These are phyloP conservation scores for Cynopterus sphinx DNA, from an alignment of 2,797 vertebrate genomes.

Conservation along the genomic window DNA sequence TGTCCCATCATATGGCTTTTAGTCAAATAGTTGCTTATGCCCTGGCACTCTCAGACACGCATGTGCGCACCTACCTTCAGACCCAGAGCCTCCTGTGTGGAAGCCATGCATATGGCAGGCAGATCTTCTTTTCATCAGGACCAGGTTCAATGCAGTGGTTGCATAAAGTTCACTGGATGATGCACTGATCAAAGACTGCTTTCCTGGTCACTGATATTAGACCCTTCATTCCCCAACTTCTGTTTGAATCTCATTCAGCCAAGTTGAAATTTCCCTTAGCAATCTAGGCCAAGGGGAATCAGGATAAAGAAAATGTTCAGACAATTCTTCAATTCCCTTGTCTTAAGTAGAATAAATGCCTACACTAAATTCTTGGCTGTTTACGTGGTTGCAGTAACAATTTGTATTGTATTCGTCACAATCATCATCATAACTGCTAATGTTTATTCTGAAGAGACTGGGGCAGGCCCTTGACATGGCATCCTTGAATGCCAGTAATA, in stretches of 20 bases:
- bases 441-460: not conserved
- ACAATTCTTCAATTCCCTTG: not conserved
- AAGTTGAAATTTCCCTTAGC: slow-evolving; percentile 26
- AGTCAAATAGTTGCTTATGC: slow-evolving; percentile 14
- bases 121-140: slow-evolving; percentile 45
- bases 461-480: not conserved
- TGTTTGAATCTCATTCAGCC: not conserved
- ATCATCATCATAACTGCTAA: not conserved
- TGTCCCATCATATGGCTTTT: not conserved
- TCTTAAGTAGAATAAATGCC: not conserved
- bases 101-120: slow-evolving; percentile 24
- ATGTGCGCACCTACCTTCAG: slow-evolving; percentile 5
- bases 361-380: not conserved
- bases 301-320: not conserved
- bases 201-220: slow-evolving; percentile 19
- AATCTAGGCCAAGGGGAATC: not conserved
- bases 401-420: not conserved
- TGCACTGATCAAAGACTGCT: not conserved
- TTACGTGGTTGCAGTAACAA: not conserved
- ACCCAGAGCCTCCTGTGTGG: not conserved
- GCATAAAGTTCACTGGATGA: slow-evolving; percentile 16
- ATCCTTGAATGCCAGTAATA: not conserved
- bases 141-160: slow-evolving; percentile 1
- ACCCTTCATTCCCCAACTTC: not conserved
- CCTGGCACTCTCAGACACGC: not conserved